phyloP scores from a whole-genome alignment of 2,113 vertebrate genomes.

The Takifugu bimaculatus region DNA sequence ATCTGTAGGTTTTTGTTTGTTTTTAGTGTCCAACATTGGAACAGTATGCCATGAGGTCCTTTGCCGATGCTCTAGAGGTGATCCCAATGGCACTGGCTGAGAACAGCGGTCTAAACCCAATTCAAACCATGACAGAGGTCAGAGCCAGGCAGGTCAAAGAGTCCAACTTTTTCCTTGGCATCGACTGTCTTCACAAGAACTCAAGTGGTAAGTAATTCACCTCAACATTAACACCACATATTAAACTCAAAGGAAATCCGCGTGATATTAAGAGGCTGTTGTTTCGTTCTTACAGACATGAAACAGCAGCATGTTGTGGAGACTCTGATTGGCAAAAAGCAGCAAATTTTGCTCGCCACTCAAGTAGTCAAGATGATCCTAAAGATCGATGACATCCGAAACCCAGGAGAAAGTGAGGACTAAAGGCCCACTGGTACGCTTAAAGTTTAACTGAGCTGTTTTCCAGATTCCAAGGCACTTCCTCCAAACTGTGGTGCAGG shows the following conservation, averaged over 20 bases:
- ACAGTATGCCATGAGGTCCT: conserved; percentile 96
- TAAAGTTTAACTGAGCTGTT: conserved; percentile 6
- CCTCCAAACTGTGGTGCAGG: conserved; percentile 47
- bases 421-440: conserved; percentile 51
- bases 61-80: conserved; percentile 92
- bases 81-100: conserved; percentile 94
- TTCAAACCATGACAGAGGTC: conserved; percentile 94
- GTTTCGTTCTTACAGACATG: conserved; percentile 81
- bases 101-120: conserved; percentile 94
- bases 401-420: conserved; percentile 89
- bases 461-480: conserved; percentile 55
- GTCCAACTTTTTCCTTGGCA: conserved; percentile 85
- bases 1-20: background rate
- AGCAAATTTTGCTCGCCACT: conserved; percentile 92
- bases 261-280: background rate
- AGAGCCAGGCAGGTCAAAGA: conserved; percentile 90
- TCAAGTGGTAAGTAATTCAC: conserved; percentile 82
- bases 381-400: conserved; percentile 96
- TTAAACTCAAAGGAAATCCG: background rate
- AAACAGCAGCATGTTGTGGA: conserved; percentile 96
- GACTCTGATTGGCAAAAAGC: conserved; percentile 96
- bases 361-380: conserved; percentile 98
- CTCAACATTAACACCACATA: background rate
- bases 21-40: conserved; percentile 91
- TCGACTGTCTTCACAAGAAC: conserved; percentile 89